Evolutionary conservation across 2,113 vertebrate genomes (phyloP).

Genomic region (Apteryx mantelli): DNA sequence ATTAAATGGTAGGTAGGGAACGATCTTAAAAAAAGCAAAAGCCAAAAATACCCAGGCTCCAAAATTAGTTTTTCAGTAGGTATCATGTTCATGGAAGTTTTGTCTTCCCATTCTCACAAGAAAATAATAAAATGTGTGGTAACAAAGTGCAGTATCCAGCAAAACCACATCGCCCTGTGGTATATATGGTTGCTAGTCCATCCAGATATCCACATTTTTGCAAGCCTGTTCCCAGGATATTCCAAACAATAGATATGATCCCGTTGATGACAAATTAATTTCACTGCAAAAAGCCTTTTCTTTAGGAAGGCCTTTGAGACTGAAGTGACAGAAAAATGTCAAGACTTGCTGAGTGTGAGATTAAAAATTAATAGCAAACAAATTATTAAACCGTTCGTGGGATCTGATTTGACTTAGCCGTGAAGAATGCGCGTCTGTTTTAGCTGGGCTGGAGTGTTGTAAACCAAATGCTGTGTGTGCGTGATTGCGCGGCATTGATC

Average conservation of each 20-base stretch:
- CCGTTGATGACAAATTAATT: not conserved
- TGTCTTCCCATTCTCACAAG: not conserved
- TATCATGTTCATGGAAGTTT: not conserved
- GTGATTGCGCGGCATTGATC: not conserved
- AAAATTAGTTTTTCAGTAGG: not conserved
- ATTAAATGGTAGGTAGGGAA: not conserved
- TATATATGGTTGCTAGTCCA: not conserved
- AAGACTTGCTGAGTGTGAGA: not conserved
- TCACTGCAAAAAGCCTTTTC: not conserved
- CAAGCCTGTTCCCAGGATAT: not conserved
- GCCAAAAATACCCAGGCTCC: not conserved
- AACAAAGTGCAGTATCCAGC: not conserved
- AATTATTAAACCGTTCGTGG: not conserved
- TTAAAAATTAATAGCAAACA: not conserved
- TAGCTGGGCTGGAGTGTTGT: not conserved
- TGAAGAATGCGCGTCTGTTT: not conserved
- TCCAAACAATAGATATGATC: not conserved
- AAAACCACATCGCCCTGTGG: not conserved
- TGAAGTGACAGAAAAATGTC: conserved; percentile 32
- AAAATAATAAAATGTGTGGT: not conserved
- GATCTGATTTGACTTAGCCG: not conserved
- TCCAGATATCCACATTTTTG: not conserved
- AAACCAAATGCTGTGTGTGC: not conserved
- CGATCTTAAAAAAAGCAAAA: not conserved
- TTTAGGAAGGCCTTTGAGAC: not conserved